phyloP scores from a whole-genome alignment of 1,140 invertebrate species.

The Coenobita brevimanus region DNA sequence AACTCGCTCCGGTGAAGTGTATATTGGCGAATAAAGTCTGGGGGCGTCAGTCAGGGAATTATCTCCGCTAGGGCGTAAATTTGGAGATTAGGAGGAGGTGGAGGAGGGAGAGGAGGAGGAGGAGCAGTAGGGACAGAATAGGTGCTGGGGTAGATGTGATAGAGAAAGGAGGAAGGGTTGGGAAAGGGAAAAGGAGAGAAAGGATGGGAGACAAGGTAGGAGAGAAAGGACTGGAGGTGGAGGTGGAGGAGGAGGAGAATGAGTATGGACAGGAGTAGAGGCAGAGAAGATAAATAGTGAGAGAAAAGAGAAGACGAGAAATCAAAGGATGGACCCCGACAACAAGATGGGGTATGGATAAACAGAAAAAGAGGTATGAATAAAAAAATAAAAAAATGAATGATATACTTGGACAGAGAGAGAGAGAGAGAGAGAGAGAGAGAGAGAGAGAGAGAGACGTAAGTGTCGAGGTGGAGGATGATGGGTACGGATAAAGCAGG shows the following conservation, averaged over 20 bases:
- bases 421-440: no score
- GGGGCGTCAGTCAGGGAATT: not conserved
- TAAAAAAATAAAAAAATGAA: no score
- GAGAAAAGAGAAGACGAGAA: not conserved
- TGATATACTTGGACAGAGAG: no score
- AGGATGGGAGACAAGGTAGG: not conserved
- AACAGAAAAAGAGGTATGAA: no score
- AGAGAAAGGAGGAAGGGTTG: no score
- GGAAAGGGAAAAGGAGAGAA: no score
- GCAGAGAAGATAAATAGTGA: no score
- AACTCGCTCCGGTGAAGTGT: not conserved
- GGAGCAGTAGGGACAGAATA: no score
- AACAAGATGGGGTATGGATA: not conserved
- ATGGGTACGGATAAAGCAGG: not conserved
- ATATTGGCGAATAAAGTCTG: slow-evolving; percentile 29
- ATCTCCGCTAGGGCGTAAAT: slow-evolving; percentile 22
- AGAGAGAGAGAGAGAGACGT: no score
- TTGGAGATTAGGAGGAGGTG: not conserved
- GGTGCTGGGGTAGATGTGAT: no score
- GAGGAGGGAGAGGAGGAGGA: not conserved
- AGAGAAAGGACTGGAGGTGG: not conserved
- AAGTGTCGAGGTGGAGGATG: no score
- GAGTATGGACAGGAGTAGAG: not conserved
- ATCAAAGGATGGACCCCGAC: not conserved
- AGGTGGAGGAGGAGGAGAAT: not conserved